Base-by-base conservation (phyloP, 2,797 vertebrate genomes). In the Anguilla megastoma region DNA sequence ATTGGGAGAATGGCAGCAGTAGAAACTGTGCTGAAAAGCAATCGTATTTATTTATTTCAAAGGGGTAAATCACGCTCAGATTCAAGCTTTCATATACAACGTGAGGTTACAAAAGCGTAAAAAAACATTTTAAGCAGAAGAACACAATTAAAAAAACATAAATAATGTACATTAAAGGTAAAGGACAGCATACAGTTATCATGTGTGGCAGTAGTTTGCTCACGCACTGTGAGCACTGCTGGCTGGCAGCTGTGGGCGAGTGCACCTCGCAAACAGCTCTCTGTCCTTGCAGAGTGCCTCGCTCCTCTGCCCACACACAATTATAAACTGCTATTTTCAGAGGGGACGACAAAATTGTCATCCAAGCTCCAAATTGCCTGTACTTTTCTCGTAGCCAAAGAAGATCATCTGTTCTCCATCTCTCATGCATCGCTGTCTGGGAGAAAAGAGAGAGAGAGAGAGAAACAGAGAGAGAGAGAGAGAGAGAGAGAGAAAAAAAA, bases 331-430 rank as follows among this genome's bases (percentile, higher is more conserved):
- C 90, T 94, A 91, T 92, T 95, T 95, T 95, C 94, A 94, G 91
- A 91, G 94, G 93, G 93, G 89, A 93, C 93, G 91, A 87, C 85
- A 92, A 95, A 96, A 95, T 95, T 95, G 95, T 94, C 93, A 91
- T 92, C 92, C 91, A 90, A 91, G 86, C 90, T 80, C 92, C 93
- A 95, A 96, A 96, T 95, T 95, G 94, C 95, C 93, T 88, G 85
- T 90, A 91, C 91, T 90, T 92, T 94, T 94, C 92, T 92, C 85
- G 90, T 92, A 91, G 93, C 94, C 94, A 94, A 95, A 95, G 93
- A 94, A 94, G 92, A 94, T 95, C 93, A 95, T 94, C 93, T 91
- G 93, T 95, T 94, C 94, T 50, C 87, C 86, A 83, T 76, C 87
- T 86, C 66, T 66, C 90, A 21, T 45, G 76, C 76, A 80, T 48